Evolutionary conservation across 2,797 vertebrate species (phyloP).

Genomic region (Anabas testudineus): DNA sequence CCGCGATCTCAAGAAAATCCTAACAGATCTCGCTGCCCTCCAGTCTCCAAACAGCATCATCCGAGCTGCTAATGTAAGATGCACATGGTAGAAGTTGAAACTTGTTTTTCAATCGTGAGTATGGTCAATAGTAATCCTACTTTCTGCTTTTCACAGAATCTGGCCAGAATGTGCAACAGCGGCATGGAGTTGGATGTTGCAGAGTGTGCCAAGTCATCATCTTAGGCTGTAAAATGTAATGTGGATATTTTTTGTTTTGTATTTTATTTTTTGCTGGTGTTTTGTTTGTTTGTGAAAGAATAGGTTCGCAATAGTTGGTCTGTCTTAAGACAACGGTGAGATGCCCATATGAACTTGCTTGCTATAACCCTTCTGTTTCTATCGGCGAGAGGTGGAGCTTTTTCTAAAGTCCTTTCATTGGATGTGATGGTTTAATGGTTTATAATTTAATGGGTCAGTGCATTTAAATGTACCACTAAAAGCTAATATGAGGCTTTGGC

Average conservation of each 20-base stretch:
- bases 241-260: conserved; percentile 5
- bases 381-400: no score
- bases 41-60: conserved; percentile 96
- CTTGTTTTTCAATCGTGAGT: neutral
- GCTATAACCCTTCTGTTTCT: no score
- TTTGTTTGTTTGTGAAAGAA: no score
- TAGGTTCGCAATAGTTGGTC: no score
- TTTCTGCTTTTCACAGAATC: conserved; percentile 84
- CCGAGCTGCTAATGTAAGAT: conserved; percentile 92
- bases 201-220: conserved; percentile 87
- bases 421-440: no score
- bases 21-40: conserved; percentile 92
- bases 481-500: no score
- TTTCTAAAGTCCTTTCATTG: no score
- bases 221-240: conserved; percentile 58
- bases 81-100: neutral
- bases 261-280: no score
- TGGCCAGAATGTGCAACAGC: conserved; percentile 93
- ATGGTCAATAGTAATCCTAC: conserved; percentile 2
- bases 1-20: conserved; percentile 90
- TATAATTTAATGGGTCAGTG: no score
- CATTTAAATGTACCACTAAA: no score
- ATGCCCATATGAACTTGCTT: no score
- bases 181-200: conserved; percentile 90
- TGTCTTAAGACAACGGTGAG: no score